A percentile compares a stretch with the other conserved stretches of the same genome.
These are phyloP conservation scores for Vidua macroura DNA, from an alignment of 2,113 vertebrate species.

Conservation along the genomic window DNA sequence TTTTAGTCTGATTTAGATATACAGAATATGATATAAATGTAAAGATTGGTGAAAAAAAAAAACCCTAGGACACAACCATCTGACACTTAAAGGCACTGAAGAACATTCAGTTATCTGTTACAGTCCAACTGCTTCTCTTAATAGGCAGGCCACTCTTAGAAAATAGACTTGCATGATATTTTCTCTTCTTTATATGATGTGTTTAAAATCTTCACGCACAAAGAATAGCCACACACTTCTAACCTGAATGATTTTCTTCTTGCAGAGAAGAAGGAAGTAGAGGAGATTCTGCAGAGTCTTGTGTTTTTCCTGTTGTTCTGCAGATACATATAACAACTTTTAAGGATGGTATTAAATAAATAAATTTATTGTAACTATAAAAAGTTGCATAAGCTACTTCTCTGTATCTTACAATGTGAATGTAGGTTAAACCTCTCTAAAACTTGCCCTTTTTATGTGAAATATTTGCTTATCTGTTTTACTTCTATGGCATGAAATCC, in stretches of 20 bases:
- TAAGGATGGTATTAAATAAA: neutral
- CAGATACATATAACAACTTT: neutral
- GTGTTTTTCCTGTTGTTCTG: neutral
- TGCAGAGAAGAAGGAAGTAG: neutral
- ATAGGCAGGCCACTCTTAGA: neutral
- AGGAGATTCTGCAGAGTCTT: neutral
- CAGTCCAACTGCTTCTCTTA: neutral
- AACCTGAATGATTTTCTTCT: neutral
- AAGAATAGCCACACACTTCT: neutral
- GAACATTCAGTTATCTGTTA: neutral
- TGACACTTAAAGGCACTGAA: neutral
- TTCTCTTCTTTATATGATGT: neutral
- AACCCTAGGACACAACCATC: neutral
- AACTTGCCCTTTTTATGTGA: neutral
- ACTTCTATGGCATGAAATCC: neutral
- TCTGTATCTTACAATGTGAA: neutral
- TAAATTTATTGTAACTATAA: neutral
- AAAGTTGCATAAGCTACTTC: neutral
- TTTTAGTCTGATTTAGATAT: neutral
- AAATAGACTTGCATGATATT: neutral
- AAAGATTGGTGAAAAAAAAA: neutral
- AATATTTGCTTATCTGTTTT: neutral
- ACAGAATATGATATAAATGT: neutral
- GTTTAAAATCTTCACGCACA: neutral
- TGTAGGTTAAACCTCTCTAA: neutral